Evolutionary conservation across 2,888 invertebrate species (phyloP), one percentile per base, ranked within the genome.

Genomic region (Athalia cordata): DNA sequence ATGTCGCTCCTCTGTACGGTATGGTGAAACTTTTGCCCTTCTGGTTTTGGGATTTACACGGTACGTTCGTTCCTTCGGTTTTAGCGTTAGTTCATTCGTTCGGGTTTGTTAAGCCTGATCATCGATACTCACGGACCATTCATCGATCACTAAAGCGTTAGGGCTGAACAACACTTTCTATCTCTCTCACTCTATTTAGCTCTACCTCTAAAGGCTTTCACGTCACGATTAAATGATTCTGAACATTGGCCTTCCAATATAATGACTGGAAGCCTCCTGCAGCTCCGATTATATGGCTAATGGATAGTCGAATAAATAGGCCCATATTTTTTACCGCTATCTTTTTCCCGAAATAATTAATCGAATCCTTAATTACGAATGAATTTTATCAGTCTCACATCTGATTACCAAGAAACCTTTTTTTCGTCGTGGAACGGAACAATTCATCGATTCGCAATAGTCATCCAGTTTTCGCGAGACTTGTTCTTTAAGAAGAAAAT

Each of bases 51-150:
- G 8, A 9, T 15, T 52, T 11, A 4, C 29, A 47, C 47, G 7
- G 7, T 66, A 5, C 62, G 9, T 67, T n/a, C 8, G 15, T 50
- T 6, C 50, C 50, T 29, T 49, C 11, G 43, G 7, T 29, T 43
- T 15, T 3, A 5, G 45, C 45, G 43, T 55, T 43, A n/a, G 55
- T 50, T 50, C 52, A 15, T 57, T 57, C 57, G 47, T 49, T 61
- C 74, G 61, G 57, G 57, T 57, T 72, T 59, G 72, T 72, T 72
- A 57, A 72, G 13, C 72, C 72, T 13, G 45, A 59, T 72, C 72
- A 72, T 72, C 72, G 59, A 72, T 72, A 72, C 43, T 9, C 47
- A n/a, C 45, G 9, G 57, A 43, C 45, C 52, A 15, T 72, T 72
- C 47, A 72, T 72, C 72, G 13, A 72, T 72, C 72, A 72, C 47